Base-by-base conservation (phyloP, 2,113 vertebrate species). In the Chaenogobius annularis region DNA sequence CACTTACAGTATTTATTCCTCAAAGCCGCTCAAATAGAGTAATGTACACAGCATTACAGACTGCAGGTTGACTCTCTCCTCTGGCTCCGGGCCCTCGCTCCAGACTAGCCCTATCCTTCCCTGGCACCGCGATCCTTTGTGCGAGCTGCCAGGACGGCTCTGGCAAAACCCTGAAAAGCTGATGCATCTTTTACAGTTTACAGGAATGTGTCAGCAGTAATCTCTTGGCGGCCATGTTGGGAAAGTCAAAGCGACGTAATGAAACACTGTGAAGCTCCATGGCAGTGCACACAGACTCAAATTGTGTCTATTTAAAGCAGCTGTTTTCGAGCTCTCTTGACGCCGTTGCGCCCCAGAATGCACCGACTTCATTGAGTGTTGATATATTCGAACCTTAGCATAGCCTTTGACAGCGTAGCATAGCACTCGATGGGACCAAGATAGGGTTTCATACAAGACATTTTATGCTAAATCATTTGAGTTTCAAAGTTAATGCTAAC, bases 231-330 rank as follows among this genome's bases (percentile, higher is more conserved):
- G 78, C 86, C 85, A 85, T 88, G 75, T 85, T 87, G 90, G 87
- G 89, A 92, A 92, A 92, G 80, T 90, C 83, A 82, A 74, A 89
- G 84, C 73, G 85, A 85, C 87, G 72, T 91, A 88, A 92, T 85
- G 86, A 83, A 9, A 90, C 85, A 74, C 50, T 69, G 69, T 79
- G 91, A 93, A 85, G 88, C 91, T 89, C 77, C 22, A 87, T 79
- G 85, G 88, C n/a, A 66, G 77, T 35, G 67, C 90, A 89, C 89
- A 87, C 78, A 70, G 15, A 55, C 77, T 81, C 73, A 90, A 86
- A 90, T 86, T 88, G 84, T 63, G 74, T 90, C 89, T 87, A 87
- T 93, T 93, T 90, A 91, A 95, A 95, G 90, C 94, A 94, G 93
- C 93, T 94, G 94, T 92, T 92, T 91, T 88, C 84, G 85, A 75